A percentile compares a stretch with the other conserved stretches of the same genome.
Evolutionary conservation across 92 coral and sea anemone species (phyloP).

Genomic region (Actinostola sp.): DNA sequence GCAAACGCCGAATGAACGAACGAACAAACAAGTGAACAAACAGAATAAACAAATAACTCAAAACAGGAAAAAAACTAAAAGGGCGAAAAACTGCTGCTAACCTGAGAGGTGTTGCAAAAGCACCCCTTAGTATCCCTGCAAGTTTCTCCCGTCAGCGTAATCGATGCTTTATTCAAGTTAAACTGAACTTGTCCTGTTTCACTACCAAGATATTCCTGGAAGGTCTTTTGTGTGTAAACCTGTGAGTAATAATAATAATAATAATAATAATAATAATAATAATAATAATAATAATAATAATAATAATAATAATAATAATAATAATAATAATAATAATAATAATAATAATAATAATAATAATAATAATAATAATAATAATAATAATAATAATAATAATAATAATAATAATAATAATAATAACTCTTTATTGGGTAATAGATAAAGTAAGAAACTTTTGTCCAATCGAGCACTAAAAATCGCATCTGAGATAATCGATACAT

Average conservation of each 20-base stretch:
- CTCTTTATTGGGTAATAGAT: no score
- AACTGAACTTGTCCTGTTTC: conserved; percentile 57
- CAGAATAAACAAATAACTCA: no score
- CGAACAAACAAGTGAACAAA: not conserved
- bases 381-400: no score
- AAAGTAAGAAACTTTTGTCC: no score
- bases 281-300: not conserved
- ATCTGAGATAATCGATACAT: no score
- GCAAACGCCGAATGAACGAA: not conserved
- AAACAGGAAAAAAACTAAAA: no score
- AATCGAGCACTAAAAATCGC: no score
- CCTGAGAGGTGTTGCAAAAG: conserved; percentile 51
- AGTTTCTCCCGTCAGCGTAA: conserved; percentile 37
- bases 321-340: not conserved
- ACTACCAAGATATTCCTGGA: conserved; percentile 44
- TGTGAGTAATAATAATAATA: not conserved
- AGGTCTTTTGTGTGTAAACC: conserved; percentile 35
- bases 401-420: no score
- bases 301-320: not conserved
- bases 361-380: no score
- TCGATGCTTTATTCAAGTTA: conserved; percentile 16
- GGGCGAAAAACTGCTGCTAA: not conserved
- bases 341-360: not conserved
- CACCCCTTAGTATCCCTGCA: conserved; percentile 55
- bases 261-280: not conserved